A percentile compares a stretch with the other conserved stretches of the same genome.
These are phyloP conservation scores for Nanorana parkeri DNA, from an alignment of 2,113 vertebrate species.

Conservation along the genomic window DNA sequence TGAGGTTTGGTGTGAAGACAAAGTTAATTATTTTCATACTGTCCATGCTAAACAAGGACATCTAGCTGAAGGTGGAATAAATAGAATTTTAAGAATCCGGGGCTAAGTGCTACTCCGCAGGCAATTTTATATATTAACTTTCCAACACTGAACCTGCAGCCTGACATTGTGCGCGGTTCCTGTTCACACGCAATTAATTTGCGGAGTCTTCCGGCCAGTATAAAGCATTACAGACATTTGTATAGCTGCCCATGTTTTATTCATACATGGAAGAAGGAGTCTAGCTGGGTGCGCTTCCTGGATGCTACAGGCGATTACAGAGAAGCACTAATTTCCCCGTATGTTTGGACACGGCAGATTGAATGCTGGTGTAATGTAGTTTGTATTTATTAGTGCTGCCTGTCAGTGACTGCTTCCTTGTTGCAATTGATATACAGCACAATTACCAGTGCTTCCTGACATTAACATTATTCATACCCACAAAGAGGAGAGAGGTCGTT, in stretches of 20 bases:
- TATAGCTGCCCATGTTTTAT: slow-evolving; percentile 11
- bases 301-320: not conserved
- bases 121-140: not conserved
- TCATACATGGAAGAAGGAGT: slow-evolving; percentile 7
- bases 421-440: not conserved
- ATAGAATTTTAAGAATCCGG: not conserved
- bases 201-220: not conserved
- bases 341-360: not conserved
- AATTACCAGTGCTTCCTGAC: not conserved
- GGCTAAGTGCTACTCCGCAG: not conserved
- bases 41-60: not conserved
- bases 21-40: too few species aligned
- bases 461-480: not conserved
- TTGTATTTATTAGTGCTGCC: not conserved
- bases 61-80: not conserved
- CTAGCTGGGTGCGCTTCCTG: not conserved
- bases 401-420: not conserved
- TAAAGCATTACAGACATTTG: not conserved
- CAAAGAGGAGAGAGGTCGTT: not conserved
- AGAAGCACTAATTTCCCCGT: not conserved
- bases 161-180: not conserved
- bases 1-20: too few species aligned
- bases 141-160: not conserved
- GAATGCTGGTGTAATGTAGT: not conserved
- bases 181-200: not conserved